Evolutionary conservation across 2,113 vertebrate genomes (phyloP).

Genomic region (Dromas ardeola): DNA sequence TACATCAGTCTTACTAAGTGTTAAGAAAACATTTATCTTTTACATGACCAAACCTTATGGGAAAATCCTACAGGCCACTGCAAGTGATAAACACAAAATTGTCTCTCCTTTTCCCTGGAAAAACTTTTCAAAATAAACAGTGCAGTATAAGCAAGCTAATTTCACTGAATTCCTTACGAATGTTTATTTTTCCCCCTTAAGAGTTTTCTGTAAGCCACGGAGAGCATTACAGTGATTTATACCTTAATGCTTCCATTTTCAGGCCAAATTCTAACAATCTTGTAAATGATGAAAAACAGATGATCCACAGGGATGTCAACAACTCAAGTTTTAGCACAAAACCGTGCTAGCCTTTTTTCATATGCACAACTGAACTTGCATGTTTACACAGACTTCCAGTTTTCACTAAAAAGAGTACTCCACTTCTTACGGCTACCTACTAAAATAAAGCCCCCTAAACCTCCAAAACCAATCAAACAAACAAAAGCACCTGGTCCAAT

Average conservation of each 20-base stretch:
- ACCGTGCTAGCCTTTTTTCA: neutral
- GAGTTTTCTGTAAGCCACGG: constrained; percentile 14
- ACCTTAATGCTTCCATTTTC: constrained; percentile 2
- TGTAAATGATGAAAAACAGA: constrained; percentile 13
- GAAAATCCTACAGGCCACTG: neutral
- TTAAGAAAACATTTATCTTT: constrained; percentile 15
- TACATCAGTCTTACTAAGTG: neutral
- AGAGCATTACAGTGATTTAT: constrained; percentile 22
- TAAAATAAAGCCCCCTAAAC: neutral
- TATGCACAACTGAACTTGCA: neutral
- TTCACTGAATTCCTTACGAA: constrained; percentile 26
- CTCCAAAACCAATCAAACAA: neutral
- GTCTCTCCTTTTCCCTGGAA: neutral
- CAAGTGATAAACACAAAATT: neutral
- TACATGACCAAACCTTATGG: neutral
- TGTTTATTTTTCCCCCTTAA: neutral
- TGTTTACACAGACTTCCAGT: neutral
- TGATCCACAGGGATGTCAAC: neutral
- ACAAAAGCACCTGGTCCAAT: neutral
- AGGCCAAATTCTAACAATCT: constrained; percentile 3
- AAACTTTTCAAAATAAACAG: neutral
- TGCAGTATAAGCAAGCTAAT: constrained; percentile 31
- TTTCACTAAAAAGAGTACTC: neutral
- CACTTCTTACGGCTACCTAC: neutral
- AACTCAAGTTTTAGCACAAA: neutral